Base-by-base conservation (phyloP, 2,888 invertebrate genomes). In the Doris montereyensis region DNA sequence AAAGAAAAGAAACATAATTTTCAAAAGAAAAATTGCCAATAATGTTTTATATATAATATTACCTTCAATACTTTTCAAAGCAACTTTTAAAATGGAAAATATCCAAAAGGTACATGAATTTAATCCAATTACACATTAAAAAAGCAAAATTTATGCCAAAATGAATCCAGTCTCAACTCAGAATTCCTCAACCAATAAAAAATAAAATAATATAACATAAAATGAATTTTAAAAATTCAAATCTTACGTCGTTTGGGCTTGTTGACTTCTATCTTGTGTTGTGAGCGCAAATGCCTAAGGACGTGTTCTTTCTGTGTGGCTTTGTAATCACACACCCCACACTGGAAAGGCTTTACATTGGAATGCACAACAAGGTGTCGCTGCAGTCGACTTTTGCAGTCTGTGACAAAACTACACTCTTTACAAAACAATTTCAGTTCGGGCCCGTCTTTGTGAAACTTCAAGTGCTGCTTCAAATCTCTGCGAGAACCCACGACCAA, bases 381-480 rank as follows among this genome's bases (percentile, higher is more conserved):
- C n/a, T 85, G 84, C 57, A 90, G 81, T n/a, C 90, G 86, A 78
- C 90, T 90, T 76, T 87, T 86, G 77, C 89, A 89, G 82, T 90
- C 90, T 3, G 90, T 90, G 24, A 90, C 90, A 86, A 90, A 90
- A 77, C 88, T 88, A 79, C 90, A 90, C 71, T 81, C 79, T 52
- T 89, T 88, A 82, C 90, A 90, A 82, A 88, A 90, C 3, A 90
- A 83, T 78, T 90, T 90, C 67, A 90, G 81, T 78, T 90, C 90
- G 1, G 90, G 89, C 8, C 82, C 82, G 32, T 84, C 82, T 78
- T 83, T 85, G 82, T 90, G 90, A 79, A 90, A 90, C 83, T 90
- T 90, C 84, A 86, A 83, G 79, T 90, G 90, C 73, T 90, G 90
- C 73, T 86, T 86, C n/a, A 90, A 83, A 78, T 90, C 90, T 71